Conservation (phyloP, 2,888 invertebrate species). For the Volucella zonaria region DNA sequence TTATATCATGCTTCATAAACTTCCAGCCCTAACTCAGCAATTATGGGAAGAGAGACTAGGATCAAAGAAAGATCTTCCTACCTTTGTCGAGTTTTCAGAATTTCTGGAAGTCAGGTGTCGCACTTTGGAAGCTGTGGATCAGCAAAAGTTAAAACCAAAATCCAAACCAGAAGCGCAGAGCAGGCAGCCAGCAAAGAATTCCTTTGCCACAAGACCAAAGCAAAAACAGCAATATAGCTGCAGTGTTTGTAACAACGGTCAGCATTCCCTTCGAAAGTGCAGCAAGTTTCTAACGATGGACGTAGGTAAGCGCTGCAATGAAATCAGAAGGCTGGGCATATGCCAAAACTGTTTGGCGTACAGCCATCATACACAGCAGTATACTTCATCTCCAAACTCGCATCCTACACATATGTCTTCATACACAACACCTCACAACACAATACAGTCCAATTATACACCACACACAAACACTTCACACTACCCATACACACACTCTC, state of each 20-base stretch:
- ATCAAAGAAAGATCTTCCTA: neutral
- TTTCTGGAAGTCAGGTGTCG: conserved; percentile 10
- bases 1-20: conserved; percentile 5
- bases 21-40: neutral
- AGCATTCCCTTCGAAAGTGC: conserved; percentile 9
- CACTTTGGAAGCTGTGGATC: conserved; percentile 3
- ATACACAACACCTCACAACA: neutral
- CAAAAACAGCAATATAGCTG: neutral
- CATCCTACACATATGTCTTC: neutral
- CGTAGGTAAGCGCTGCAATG: neutral
- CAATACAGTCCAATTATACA: neutral
- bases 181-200: neutral
- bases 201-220: neutral
- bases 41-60: too few species aligned
- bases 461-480: neutral
- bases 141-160: neutral
- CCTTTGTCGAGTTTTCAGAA: neutral
- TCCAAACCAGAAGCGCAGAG: neutral
- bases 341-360: conserved; percentile 21
- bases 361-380: neutral
- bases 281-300: conserved; percentile 9
- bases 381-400: neutral
- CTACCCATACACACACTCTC: neutral
- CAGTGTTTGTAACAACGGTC: conserved; percentile 20
- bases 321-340: neutral